Evolutionary conservation across 2,113 vertebrate genomes (phyloP), one percentile per base, ranked within the genome.

Genomic region (Atherinomorus stipes): DNA sequence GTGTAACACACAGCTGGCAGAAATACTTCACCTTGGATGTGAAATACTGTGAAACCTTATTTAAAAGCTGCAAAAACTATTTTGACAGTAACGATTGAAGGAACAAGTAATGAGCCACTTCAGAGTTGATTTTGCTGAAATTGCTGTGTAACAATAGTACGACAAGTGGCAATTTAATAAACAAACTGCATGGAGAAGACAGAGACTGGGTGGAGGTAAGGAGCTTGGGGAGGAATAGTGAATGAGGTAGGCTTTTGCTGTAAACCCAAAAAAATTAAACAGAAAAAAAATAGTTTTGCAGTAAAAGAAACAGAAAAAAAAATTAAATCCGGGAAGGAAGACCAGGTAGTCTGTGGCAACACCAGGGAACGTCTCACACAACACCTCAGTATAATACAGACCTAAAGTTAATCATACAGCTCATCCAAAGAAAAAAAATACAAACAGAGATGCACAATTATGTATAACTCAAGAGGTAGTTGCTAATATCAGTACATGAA

Each of bases 181-280:
- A 72, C 11, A 74, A 31, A 78, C 81, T 87, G 80, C 65, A 84
- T 51, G 80, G 68, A 84, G 80, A 60, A 76, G 88, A 74, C 74
- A 80, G 65, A 70, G 70, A 28, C 58, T 76, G 91, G 74, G 81
- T 87, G 74, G 82, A 91, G 86, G 84, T 85, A 71, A 85, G 77
- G 78, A 81, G 59, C 84, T 76, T 81, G 80, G 89, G 68, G 81
- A 83, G 85, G 90, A 94, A 93, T 90, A 92, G 94, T 93, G 86
- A 87, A 97, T 96, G 97, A 99, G 98, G 98, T 99, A 99, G 98
- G 94, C 86, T 93, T 96, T 95, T 97, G 96, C 95, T 98, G 97
- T 98, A 98, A 99, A 98, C 96, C 94, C 95, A 96, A 90, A 59
- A 76, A 83, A 84, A 62, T 31, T 60, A 23, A n/a, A 93, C 85